Conservation (phyloP, 2,113 vertebrate genomes). For the Shinisaurus crocodilurus region DNA sequence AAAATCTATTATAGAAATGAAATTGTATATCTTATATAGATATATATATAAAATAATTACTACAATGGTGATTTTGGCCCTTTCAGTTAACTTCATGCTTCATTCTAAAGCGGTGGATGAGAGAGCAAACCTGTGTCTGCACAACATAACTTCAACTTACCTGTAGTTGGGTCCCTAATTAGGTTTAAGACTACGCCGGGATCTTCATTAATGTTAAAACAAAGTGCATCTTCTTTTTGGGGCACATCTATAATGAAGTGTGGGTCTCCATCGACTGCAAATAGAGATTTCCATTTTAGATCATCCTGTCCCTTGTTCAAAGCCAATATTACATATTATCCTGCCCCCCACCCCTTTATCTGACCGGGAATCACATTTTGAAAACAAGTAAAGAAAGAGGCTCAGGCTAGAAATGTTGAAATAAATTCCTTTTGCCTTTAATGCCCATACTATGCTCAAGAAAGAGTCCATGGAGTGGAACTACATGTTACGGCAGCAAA, state of each 20-base stretch:
- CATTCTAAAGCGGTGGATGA: neutral
- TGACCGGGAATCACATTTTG: neutral
- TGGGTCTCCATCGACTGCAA: constrained; percentile 94
- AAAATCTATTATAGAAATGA: neutral
- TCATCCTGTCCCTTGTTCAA: neutral
- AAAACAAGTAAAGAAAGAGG: neutral
- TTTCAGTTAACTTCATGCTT: neutral
- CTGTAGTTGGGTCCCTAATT: constrained; percentile 85
- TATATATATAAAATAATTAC: neutral
- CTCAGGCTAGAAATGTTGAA: neutral
- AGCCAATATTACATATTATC: neutral
- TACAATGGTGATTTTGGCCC: neutral
- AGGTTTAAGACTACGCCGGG: constrained; percentile 89
- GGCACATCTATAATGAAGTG: constrained; percentile 92
- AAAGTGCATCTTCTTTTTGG: constrained; percentile 85
- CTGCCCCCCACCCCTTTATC: neutral
- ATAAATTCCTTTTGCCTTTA: neutral
- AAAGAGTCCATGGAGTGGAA: neutral
- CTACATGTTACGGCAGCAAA: neutral
- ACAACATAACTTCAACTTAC: constrained; percentile 69
- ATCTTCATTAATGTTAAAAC: constrained; percentile 91
- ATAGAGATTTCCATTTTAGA: constrained; percentile 43
- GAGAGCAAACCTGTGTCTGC: neutral
- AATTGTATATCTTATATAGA: neutral
- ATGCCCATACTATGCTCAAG: neutral